Percentiles rank a stretch among this genome's conserved stretches.
Evolutionary conservation across 1,140 invertebrate genomes (phyloP).

Genomic region (Pachypeltis micranthus): DNA sequence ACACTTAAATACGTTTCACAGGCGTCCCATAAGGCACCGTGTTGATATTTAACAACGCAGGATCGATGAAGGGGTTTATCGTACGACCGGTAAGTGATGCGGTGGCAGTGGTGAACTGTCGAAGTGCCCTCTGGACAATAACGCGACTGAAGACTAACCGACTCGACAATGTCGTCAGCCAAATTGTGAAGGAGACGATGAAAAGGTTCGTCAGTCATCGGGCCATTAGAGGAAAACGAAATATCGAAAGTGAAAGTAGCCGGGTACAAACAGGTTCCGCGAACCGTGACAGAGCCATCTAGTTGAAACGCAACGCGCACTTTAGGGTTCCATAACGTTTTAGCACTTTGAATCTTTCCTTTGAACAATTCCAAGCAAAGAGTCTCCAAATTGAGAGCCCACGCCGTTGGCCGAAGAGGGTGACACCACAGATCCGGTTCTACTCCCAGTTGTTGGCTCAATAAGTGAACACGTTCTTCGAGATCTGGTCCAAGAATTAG

Average conservation of each 20-base stretch:
- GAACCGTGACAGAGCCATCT: background rate
- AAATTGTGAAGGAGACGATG: constrained; percentile 32
- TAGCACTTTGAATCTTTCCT: background rate
- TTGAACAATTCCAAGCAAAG: background rate
- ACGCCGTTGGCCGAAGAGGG: too few species aligned
- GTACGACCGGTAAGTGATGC: constrained; percentile 36
- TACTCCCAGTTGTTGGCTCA: too few species aligned
- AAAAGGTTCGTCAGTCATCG: constrained; percentile 30
- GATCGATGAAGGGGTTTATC: constrained; percentile 32
- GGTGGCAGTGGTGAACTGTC: constrained; percentile 33
- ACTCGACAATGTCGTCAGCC: constrained; percentile 32
- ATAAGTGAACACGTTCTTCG: too few species aligned
- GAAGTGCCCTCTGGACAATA: constrained; percentile 31
- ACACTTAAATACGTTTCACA: background rate
- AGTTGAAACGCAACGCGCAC: background rate
- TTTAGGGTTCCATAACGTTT: constrained; percentile 2
- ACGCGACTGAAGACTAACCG: constrained; percentile 30
- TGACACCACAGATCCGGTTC: too few species aligned
- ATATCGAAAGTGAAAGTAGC: constrained; percentile 34
- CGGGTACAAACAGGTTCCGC: constrained; percentile 24
- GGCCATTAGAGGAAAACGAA: constrained; percentile 27
- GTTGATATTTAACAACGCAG: constrained; percentile 35
- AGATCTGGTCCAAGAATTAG: too few species aligned
- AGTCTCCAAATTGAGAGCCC: constrained; percentile 6
- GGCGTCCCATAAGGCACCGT: constrained; percentile 24